These are phyloP conservation scores for Sebastes schlegelii DNA, from an alignment of 2,113 vertebrate genomes.

Conservation along the genomic window DNA sequence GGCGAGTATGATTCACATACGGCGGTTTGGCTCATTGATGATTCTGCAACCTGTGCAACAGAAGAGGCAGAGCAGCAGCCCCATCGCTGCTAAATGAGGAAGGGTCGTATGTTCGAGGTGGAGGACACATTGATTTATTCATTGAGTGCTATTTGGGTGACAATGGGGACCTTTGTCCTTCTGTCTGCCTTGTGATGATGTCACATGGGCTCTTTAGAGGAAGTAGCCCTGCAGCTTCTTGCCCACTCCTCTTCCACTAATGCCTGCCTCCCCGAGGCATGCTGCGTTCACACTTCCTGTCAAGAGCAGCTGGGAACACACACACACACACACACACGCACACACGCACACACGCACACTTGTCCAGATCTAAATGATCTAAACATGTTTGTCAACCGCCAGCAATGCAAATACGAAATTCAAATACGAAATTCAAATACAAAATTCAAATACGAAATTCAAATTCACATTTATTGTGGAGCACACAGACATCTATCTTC, in stretches of 20 bases:
- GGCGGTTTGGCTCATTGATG: not conserved
- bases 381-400: no score
- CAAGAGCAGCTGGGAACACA: conserved; percentile 9
- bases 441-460: not conserved
- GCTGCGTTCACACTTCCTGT: conserved; percentile 16
- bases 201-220: conserved; percentile 31
- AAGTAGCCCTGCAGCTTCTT: not conserved
- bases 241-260: not conserved
- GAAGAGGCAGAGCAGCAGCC: not conserved
- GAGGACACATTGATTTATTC: not conserved
- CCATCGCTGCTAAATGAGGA: not conserved
- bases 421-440: no score
- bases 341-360: not conserved
- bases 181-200: conserved; percentile 45
- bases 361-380: not conserved
- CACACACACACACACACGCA: not conserved
- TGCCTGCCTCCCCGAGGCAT: not conserved
- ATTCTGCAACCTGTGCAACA: not conserved
- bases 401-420: not conserved
- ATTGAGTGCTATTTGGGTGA: not conserved
- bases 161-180: conserved; percentile 29
- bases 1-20: not conserved
- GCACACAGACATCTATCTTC: not conserved
- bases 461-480: not conserved
- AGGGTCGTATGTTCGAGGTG: no score